These are phyloP conservation scores for Formica aserva DNA, from an alignment of 2,888 invertebrate species.

Conservation along the genomic window DNA sequence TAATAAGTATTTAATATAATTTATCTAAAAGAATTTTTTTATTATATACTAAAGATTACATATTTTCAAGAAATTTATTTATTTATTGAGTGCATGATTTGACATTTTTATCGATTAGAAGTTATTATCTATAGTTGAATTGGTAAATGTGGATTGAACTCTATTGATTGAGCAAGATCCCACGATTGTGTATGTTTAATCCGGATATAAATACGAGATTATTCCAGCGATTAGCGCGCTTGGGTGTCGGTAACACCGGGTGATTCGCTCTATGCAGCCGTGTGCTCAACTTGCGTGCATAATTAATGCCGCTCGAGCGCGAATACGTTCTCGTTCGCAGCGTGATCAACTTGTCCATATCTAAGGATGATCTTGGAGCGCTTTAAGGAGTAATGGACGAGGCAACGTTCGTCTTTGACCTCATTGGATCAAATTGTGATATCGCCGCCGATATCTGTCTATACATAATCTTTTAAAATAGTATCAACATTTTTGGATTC, in stretches of 20 bases:
- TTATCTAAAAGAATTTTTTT: not conserved
- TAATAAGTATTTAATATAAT: not conserved
- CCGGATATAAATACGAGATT: constrained; percentile 54
- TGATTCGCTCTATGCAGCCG: constrained; percentile 37
- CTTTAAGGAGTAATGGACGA: constrained; percentile 27
- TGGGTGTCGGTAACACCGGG: constrained; percentile 40
- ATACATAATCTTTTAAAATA: not conserved
- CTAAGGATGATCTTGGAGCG: constrained; percentile 38
- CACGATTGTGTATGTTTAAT: constrained; percentile 47
- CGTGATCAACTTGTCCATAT: constrained; percentile 54
- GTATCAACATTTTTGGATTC: not conserved
- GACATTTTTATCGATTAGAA: not conserved
- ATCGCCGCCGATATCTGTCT: not conserved
- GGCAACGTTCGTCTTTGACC: constrained; percentile 29
- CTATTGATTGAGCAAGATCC: constrained; percentile 24
- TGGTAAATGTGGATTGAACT: not conserved
- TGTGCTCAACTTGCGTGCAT: constrained; percentile 53
- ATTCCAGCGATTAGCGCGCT: constrained; percentile 55
- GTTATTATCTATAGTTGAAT: not conserved
- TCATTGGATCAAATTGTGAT: constrained; percentile 16
- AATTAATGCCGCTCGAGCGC: constrained; percentile 58
- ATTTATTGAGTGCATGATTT: not conserved
- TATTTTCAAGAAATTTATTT: not conserved
- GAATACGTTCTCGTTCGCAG: constrained; percentile 37
- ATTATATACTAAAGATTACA: not conserved